Conservation (phyloP, 2,797 vertebrate species). For the Melanotaenia maccullochi region DNA sequence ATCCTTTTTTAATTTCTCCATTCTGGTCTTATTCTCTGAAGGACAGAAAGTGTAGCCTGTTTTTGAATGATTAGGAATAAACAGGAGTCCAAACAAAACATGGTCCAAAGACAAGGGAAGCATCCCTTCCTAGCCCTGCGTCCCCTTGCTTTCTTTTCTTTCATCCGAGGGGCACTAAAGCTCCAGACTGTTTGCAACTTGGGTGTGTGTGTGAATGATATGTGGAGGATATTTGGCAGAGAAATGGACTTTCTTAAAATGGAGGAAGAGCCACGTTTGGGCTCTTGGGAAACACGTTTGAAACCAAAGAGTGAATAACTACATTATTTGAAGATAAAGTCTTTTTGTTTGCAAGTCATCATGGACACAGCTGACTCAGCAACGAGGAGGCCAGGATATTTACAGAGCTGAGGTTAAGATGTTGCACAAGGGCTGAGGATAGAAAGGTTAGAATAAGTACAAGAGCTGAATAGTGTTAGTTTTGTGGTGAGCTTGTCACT, state of each 20-base stretch:
- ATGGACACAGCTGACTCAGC: slow-evolving; percentile 45
- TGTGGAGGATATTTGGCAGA: slow-evolving; percentile 60
- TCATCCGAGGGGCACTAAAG: slow-evolving; percentile 49
- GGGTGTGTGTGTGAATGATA: slow-evolving; percentile 30
- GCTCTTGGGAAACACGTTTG: slow-evolving; percentile 62
- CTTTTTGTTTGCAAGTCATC: slow-evolving; percentile 59
- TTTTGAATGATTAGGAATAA: slow-evolving; percentile 24
- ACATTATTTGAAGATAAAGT: slow-evolving; percentile 56
- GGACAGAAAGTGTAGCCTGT: slow-evolving; percentile 23
- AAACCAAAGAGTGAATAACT: slow-evolving; percentile 63
- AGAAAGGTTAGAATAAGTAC: slow-evolving; percentile 28
- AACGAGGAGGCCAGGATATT: slow-evolving; percentile 41
- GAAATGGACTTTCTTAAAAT: slow-evolving; percentile 66
- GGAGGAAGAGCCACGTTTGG: slow-evolving; percentile 66
- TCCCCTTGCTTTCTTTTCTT: slow-evolving; percentile 61
- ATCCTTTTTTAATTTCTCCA: slow-evolving; percentile 29
- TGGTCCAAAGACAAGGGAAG: slow-evolving; percentile 42
- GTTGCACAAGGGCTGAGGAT: slow-evolving; percentile 42
- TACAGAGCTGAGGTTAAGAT: slow-evolving; percentile 36
- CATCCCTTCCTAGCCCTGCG: slow-evolving; percentile 43
- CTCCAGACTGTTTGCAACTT: slow-evolving; percentile 23
- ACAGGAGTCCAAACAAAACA: slow-evolving; percentile 61
- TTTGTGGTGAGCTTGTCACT: not conserved
- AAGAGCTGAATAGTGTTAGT: slow-evolving; percentile 33
- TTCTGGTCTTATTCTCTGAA: slow-evolving; percentile 32